Base-by-base conservation (phyloP, 2,888 invertebrate species). In the Eilema depressum region DNA sequence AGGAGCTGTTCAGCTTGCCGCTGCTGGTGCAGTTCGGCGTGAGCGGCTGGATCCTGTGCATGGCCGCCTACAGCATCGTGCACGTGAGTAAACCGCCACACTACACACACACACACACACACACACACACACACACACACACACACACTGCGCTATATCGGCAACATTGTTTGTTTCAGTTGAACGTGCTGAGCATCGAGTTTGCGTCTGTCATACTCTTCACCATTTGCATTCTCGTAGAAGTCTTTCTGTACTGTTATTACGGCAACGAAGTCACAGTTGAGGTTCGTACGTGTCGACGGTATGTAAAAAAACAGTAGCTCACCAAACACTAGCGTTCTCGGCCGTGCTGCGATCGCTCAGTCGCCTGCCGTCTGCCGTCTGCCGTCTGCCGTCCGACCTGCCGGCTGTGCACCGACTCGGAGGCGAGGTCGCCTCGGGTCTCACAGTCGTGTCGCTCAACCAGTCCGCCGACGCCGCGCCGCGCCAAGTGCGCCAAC, bases 241-340 rank as follows among this genome's bases (percentile, higher is more conserved):
- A 96, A 85, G 86, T 96, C 69, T 92, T 94, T 67, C 83, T 96
- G 7, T 95, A 94, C 80, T 96, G 96, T 79, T 96, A 94, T 86
- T 95, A 91, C 77, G 96, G 96, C 20, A 96, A 96, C 77, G 95
- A 95, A 83, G 90, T 96, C 3, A 92, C 93, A 2, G 85, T 93
- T 1, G 92, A 95, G 91, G 96, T 96, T 65, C 14, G 64, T 65
- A 53, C 0, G n/a, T 8, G 0, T 63, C 61, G 4, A 12, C 0
- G 23, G 33, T 62, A 23, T 30, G 33, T 63, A 12, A 8, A 14
- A n/a, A 23, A 12, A 41, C 11, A 25, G 11, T 63, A 37, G 17
- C 8, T 12, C 12, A 30, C 11, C 7, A 8, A 37, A 33, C 11
- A 11, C 8, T 23, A 23, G 41, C 8, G 33, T n/a, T 12, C 37